A percentile compares a stretch with the other conserved stretches of the same genome.
Conservation (phyloP, 1,140 invertebrate genomes). For the Bombus pascuorum region DNA sequence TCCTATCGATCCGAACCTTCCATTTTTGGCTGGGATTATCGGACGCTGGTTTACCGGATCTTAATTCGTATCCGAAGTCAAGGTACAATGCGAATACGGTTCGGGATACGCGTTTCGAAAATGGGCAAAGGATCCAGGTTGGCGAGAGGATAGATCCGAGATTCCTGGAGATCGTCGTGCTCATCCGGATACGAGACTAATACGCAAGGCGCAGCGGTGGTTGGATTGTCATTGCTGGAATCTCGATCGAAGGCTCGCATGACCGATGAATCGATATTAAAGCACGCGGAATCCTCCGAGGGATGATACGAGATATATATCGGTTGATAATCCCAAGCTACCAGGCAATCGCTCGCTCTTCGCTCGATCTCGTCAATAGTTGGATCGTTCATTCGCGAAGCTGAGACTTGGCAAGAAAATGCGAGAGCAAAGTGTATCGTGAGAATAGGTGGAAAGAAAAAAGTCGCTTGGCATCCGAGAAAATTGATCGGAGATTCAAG, state of each 20-base stretch:
- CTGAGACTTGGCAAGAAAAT: background rate
- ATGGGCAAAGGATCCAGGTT: conserved; percentile 32
- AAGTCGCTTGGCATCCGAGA: background rate
- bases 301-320: background rate
- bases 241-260: conserved; percentile 38
- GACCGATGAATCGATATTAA: conserved; percentile 48
- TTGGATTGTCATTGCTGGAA: conserved; percentile 55
- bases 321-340: conserved; percentile 33
- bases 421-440: background rate
- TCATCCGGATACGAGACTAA: conserved; percentile 29
- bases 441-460: background rate
- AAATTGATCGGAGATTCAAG: background rate
- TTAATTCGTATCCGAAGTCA: conserved; percentile 55
- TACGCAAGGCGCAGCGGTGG: conserved; percentile 26
- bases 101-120: conserved; percentile 14
- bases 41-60: conserved; percentile 48
- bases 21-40: conserved; percentile 54
- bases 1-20: conserved; percentile 35
- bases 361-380: background rate
- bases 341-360: background rate
- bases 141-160: conserved; percentile 1
- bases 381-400: background rate
- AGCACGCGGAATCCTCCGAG: conserved; percentile 16
- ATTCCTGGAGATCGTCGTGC: conserved; percentile 41
- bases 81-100: conserved; percentile 37